phyloP scores from a whole-genome alignment of 2,888 invertebrate genomes.

The Enoplolaimus lenunculus region DNA sequence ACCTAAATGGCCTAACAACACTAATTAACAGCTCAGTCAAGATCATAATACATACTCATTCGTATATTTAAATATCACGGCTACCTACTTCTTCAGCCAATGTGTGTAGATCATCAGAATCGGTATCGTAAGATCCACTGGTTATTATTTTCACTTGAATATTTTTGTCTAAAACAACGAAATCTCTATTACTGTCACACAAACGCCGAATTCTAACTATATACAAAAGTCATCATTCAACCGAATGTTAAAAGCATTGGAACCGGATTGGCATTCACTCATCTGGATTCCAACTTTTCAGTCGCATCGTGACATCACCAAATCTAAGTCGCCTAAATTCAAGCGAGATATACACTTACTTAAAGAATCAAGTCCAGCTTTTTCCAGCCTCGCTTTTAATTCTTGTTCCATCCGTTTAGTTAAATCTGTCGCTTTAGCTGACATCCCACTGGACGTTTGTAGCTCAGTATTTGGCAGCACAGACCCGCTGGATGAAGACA shows the following conservation, averaged over 20 bases:
- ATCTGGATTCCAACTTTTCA: too few relatives aligned
- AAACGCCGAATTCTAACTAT: too few relatives aligned
- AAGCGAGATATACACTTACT: too few relatives aligned
- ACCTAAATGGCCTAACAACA: too few relatives aligned
- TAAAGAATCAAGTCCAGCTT: conserved; percentile 20
- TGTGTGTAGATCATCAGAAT: not conserved
- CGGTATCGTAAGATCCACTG: conserved; percentile 10
- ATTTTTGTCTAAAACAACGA: not conserved
- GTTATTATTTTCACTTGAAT: conserved; percentile 22
- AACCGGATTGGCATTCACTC: too few relatives aligned
- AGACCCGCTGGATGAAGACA: not conserved
- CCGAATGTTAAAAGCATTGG: too few relatives aligned
- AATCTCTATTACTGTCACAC: not conserved
- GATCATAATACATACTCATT: too few relatives aligned
- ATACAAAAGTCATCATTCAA: too few relatives aligned
- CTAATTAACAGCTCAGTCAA: too few relatives aligned
- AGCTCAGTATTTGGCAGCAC: not conserved
- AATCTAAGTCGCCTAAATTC: too few relatives aligned
- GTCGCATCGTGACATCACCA: too few relatives aligned
- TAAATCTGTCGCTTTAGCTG: not conserved
- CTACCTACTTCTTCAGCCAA: not conserved
- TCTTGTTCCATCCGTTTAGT: conserved; percentile 11
- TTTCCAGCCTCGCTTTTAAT: conserved; percentile 19
- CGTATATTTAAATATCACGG: too few relatives aligned
- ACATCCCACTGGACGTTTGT: not conserved